Conservation (phyloP, 2,113 vertebrate species). For the Dipodomys ordii region DNA sequence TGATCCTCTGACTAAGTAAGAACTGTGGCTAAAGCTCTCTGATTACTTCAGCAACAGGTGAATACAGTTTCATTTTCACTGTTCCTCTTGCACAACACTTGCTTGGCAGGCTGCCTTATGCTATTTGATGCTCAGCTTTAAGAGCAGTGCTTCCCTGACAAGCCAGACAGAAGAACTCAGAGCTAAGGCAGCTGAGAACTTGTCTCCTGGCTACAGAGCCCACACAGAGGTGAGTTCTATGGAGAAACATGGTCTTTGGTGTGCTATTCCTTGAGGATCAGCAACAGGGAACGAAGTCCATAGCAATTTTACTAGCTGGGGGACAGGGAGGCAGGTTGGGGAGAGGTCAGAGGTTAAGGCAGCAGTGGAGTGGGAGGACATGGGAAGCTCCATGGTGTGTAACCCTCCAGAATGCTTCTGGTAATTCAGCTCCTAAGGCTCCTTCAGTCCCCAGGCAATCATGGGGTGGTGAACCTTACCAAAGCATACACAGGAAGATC, state of each 20-base stretch:
- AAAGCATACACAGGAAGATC: no score
- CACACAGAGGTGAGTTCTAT: background rate
- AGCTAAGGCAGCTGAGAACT: background rate
- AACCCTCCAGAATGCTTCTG: no score
- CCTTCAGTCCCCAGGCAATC: rapidly evolving
- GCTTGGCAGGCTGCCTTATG: background rate
- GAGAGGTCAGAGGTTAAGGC: rapidly evolving
- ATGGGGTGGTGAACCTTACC: no score
- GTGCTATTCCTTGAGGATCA: no score
- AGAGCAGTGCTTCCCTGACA: background rate
- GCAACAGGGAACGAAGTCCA: background rate
- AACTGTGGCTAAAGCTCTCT: no score
- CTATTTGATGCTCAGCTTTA: background rate
- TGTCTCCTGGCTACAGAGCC: background rate
- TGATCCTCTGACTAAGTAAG: background rate
- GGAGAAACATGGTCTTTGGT: background rate
- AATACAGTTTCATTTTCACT: background rate
- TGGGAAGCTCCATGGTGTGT: no score
- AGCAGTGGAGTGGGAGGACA: no score
- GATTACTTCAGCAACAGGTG: background rate
- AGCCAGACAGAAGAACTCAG: background rate
- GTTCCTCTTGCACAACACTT: background rate
- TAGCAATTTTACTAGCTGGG: no score
- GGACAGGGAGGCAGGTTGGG: no score
- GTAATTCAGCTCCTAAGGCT: background rate